Conservation (phyloP, 2,888 invertebrate genomes). For the Agrypnus murinus region DNA sequence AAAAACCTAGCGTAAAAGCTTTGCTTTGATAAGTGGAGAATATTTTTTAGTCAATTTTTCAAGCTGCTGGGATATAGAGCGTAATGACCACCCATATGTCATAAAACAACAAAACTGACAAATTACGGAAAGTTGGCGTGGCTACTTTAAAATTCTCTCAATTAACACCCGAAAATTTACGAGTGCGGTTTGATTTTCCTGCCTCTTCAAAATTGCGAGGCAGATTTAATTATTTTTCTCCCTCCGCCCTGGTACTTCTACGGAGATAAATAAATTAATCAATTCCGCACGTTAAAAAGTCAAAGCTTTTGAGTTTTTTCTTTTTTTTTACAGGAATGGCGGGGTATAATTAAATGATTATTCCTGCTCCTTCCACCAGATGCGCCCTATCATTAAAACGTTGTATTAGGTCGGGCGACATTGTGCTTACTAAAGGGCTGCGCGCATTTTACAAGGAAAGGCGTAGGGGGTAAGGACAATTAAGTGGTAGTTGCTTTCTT, state of each 20-base stretch:
- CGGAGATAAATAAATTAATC: conserved; percentile 23
- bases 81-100: conserved; percentile 8
- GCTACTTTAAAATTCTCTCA: conserved; percentile 15
- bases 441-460: conserved; percentile 23
- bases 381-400: conserved; percentile 21
- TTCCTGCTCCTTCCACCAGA: not conserved
- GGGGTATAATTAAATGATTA: conserved; percentile 16
- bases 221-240: conserved; percentile 17
- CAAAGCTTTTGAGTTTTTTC: not conserved
- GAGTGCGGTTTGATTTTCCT: conserved; percentile 13
- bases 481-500: conserved; percentile 14
- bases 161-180: conserved; percentile 13
- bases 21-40: no score
- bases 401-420: conserved; percentile 22
- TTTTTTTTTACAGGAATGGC: not conserved
- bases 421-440: conserved; percentile 21
- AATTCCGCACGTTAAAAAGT: conserved; percentile 7
- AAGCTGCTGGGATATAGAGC: not conserved
- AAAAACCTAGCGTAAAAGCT: no score
- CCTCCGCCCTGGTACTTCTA: not conserved
- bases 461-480: conserved; percentile 20
- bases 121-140: conserved; percentile 14
- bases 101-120: conserved; percentile 20
- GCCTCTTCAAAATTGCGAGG: conserved; percentile 13
- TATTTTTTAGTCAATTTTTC: conserved; percentile 2